Base-by-base conservation (phyloP, 2,888 invertebrate species). In the Eupithecia subumbrata region DNA sequence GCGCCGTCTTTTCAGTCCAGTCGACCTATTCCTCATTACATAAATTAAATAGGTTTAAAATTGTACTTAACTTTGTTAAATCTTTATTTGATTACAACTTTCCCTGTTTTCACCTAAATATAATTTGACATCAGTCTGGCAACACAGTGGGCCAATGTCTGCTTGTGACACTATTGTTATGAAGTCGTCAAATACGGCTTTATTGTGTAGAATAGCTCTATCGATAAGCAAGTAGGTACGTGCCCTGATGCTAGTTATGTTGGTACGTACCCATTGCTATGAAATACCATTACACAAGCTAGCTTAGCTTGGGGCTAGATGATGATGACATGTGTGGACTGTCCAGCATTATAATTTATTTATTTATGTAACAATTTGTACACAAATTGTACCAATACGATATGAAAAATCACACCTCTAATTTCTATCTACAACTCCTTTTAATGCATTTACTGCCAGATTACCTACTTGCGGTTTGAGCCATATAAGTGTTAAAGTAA, bases 161-260 rank as follows among this genome's bases (percentile, higher is more conserved):
- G 80, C 45, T 73, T 75, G 72, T 78, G 80, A 80, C 79, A 81
- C 75, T 76, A 81, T 79, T 81, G 78, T 78, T 69, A 75, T 69
- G 71, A 43, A 66, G 64, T 75, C 76, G 72, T 79, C 73, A 75
- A 77, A 77, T 73, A 69, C 72, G 72, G 67, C 70, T 72, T 81
- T 43, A 77, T 75, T 77, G 73, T 72, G 52, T 72, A 30, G 74
- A 73, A 74, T 72, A 74, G 56, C 34, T 34, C 22, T n/a, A 40
- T 37, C 22, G n/a, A 18, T 25, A 37, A 56, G 64, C 34, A 34
- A 34, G 22, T 56, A 22, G 60, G 64, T 34, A 30, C 64, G 16
- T 40, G 37, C 67, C 22, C 56, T 22, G 40, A 68, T 45, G 43
- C 5, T 12, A 45, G 22, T 12, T 68, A 68, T 14, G 25, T 25